Evolutionary conservation across 1,140 invertebrate species (phyloP), one percentile per base, ranked within the genome.

Genomic region (Philopotamus ludificatus): DNA sequence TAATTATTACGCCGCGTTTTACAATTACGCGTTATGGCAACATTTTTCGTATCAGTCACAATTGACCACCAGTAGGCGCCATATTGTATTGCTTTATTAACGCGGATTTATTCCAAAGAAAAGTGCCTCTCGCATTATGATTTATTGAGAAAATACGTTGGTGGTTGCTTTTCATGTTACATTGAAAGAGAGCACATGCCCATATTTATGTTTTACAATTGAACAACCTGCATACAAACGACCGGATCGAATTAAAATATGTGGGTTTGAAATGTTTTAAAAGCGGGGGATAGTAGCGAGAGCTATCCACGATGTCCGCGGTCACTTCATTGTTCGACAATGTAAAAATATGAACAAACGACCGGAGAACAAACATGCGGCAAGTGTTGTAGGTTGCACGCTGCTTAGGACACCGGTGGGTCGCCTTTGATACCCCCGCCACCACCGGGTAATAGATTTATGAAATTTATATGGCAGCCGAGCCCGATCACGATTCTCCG

Each of bases 391-490:
- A 39, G 39, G 16, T 69, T 65, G 67, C 67, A 59, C 63, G 67
- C 63, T 42, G 49, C 45, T 28, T 25, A 22, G 25, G 53, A 59
- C 8, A 22, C 1, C 4, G 42, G 57, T 50, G 50, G 63, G 63
- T 57, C 63, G 57, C 49, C 28, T 57, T 57, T 64, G 57, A 16
- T 9, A 23, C 47, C 15, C 39, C 34, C 16, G 26, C 47, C 12
- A 47, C 50, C 45, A 53, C 34, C 64, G n/a, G n/a, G n/a, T n/a
- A 68, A 68, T 68, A 69, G 67, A 69, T 69, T 69, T 69, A 66
- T 69, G 67, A 69, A 69, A 69, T 69, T 69, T 69, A 66, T 66
- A 69, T 66, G 60, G 62, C 62, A 57, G 57, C 21, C 45, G 9
- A 61, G 22, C 50, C 62, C 54, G 67, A 69, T 69, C 67, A 69